These are phyloP conservation scores for Oryzias sinensis DNA, from an alignment of 2,797 vertebrate genomes.

Conservation along the genomic window DNA sequence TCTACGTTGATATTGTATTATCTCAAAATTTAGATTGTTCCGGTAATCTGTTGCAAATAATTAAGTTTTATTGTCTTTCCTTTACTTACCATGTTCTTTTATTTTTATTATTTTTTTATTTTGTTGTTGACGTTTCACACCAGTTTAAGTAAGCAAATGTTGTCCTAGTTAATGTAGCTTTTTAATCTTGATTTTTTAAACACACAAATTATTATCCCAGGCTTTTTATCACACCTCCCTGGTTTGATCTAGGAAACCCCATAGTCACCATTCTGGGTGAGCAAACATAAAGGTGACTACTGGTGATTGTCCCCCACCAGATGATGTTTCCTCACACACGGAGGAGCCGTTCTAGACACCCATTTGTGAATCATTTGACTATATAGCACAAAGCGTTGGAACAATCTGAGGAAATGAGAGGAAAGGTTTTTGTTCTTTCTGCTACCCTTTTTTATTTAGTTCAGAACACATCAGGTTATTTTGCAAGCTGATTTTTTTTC, in stretches of 20 bases:
- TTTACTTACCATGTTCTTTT: no score
- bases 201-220: neutral
- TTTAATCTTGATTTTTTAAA: neutral
- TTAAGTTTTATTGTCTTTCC: no score
- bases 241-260: constrained; percentile 10
- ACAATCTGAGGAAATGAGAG: constrained; percentile 60
- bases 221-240: constrained; percentile 5
- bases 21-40: neutral
- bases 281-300: neutral
- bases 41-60: no score
- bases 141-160: no score
- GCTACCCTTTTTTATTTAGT: neutral
- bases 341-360: constrained; percentile 32
- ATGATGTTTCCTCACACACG: constrained; percentile 42
- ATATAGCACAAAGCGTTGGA: constrained; percentile 17
- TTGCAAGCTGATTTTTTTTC: neutral
- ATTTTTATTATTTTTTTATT: neutral
- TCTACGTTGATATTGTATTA: neutral
- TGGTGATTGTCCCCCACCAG: constrained; percentile 5
- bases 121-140: neutral
- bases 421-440: constrained; percentile 10
- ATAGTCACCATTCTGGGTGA: constrained; percentile 8
- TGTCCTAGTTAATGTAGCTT: no score
- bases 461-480: neutral
- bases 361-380: constrained; percentile 23